phyloP scores from a whole-genome alignment of 35 echinoderm and acorn worm species.

The Diadema setosum region DNA sequence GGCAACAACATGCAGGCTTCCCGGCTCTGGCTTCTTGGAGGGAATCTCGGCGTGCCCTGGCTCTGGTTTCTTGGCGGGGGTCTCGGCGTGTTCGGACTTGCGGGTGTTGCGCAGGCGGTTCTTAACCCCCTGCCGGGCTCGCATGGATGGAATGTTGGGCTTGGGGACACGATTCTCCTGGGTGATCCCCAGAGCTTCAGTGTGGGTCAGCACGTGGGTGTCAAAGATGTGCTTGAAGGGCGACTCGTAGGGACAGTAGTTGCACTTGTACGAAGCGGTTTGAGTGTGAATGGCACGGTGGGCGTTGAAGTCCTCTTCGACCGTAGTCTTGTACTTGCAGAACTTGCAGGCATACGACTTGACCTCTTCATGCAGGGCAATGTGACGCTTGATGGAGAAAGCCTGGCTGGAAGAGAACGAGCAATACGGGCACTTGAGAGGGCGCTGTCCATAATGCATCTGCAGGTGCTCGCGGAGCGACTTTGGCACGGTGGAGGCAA shows the following conservation, averaged over 20 bases:
- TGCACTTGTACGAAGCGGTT: constrained; percentile 50
- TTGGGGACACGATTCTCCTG: background rate
- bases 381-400: constrained; percentile 79
- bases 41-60: background rate
- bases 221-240: constrained; percentile 68
- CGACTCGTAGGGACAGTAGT: constrained; percentile 45
- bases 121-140: background rate
- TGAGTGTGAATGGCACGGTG: constrained; percentile 62
- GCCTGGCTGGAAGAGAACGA: constrained; percentile 83
- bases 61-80: background rate
- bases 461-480: constrained; percentile 79
- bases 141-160: background rate
- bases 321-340: constrained; percentile 47
- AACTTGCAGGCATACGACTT: constrained; percentile 60
- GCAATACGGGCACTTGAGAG: constrained; percentile 78
- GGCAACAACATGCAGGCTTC: background rate
- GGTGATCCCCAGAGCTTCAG: background rate
- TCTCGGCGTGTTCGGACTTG: constrained; percentile 19
- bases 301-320: constrained; percentile 59
- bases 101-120: background rate
- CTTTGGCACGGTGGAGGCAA: constrained; percentile 86
- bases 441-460: constrained; percentile 86
- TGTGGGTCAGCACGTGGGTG: constrained; percentile 48
- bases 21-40: background rate
- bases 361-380: constrained; percentile 56